Evolutionary conservation across 2,113 vertebrate species (phyloP).

Genomic region (Engraulis encrasicolus): DNA sequence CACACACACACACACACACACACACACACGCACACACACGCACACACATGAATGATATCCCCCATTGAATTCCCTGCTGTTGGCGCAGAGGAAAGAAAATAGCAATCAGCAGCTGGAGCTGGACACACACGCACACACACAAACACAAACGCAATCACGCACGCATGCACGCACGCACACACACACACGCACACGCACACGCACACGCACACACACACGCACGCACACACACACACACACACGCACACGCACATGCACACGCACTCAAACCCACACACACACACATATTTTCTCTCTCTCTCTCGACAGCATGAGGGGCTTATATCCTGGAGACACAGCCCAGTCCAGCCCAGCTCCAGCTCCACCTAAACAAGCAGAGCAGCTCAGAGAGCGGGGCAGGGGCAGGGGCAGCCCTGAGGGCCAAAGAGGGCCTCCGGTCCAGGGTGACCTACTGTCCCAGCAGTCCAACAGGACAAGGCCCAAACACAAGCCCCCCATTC

Average conservation of each 20-base stretch:
- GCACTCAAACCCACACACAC: too few relatives aligned
- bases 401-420: not conserved
- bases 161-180: too few relatives aligned
- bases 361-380: conserved; percentile 40
- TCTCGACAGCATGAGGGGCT: conserved; percentile 7
- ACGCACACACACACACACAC: too few relatives aligned
- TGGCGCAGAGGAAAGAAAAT: conserved; percentile 12
- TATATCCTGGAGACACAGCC: conserved; percentile 35
- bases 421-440: not conserved
- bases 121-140: too few relatives aligned
- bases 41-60: not conserved
- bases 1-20: not conserved
- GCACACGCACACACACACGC: too few relatives aligned
- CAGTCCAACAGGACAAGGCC: too few relatives aligned
- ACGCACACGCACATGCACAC: too few relatives aligned
- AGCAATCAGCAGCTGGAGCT: not conserved
- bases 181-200: too few relatives aligned
- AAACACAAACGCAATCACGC: too few relatives aligned
- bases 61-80: not conserved
- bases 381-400: too few relatives aligned
- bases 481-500: conserved; percentile 33
- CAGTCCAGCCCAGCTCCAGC: too few relatives aligned
- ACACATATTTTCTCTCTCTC: too few relatives aligned
- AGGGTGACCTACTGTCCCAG: not conserved
- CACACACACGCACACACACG: not conserved